Base-by-base conservation (phyloP, 2,888 invertebrate genomes). In the Meiosimyza decipiens region DNA sequence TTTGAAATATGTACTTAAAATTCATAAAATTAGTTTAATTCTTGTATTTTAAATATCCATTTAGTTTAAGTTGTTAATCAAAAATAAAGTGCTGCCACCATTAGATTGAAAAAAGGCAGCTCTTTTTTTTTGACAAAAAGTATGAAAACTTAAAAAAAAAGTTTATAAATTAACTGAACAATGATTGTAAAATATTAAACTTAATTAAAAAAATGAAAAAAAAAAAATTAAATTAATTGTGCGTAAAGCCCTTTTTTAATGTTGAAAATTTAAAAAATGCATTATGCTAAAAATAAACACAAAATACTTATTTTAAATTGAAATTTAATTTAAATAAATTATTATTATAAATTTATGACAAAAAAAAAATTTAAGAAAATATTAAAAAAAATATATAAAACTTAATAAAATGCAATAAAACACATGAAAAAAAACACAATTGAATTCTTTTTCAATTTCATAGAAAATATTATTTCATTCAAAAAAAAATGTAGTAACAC, bases 291-390 rank as follows among this genome's bases (percentile, higher is more conserved):
- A 62, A 62, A 59, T 68, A 71, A 55, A 76, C 59, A 73, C 73
- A 71, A 54, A 72, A 74, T 74, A 69, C 69, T 75, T 75, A 76
- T 73, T 74, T 74, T 18, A 59, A 63, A 50, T 22, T 49, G 59
- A 22, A 68, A 74, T 68, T 64, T 54, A 73, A 67, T 70, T 57
- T 47, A 65, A 73, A 69, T 65, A 63, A 71, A 51, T 65, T 52
- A 33, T 62, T 70, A 59, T 33, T 51, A 72, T 12, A 49, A 55
- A 62, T 73, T 15, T 54, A 28, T 52, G 67, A 71, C 51, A 69
- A 47, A 50, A 69, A 69, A n/a, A 67, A 50, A 66, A n/a, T 7
- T 6, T 64, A 13, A 18, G 63, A 33, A 71, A 57, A 52, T 9
- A 3, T 18, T 33, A 22, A 65, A 6, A 66, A 15, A 66, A 52